A percentile compares a stretch with the other conserved stretches of the same genome.
phyloP scores from a whole-genome alignment of 1,140 invertebrate genomes.

The Nebria ingens region DNA sequence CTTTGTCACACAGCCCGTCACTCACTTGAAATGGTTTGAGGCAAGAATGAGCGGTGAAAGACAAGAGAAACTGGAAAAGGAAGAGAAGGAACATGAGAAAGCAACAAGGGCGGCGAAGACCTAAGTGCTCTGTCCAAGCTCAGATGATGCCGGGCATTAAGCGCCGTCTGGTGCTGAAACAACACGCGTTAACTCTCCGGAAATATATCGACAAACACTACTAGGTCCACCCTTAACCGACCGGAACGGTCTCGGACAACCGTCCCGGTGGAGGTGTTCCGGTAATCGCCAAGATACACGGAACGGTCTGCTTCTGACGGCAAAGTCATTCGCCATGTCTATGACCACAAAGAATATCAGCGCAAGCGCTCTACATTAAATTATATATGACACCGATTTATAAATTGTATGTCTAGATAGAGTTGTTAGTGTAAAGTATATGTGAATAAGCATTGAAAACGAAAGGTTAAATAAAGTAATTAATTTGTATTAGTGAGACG shows the following conservation, averaged over 20 bases:
- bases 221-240: neutral
- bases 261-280: neutral
- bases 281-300: neutral
- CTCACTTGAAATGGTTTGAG: no score
- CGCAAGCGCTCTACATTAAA: no score
- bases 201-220: slow-evolving; percentile 8
- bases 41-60: neutral
- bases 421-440: no score
- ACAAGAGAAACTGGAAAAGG: neutral
- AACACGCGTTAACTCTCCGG: slow-evolving; percentile 8
- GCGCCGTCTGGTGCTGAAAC: slow-evolving; percentile 2
- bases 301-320: neutral
- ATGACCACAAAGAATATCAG: no score
- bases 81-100: neutral
- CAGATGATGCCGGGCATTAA: neutral
- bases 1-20: no score
- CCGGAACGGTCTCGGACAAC: neutral
- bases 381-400: no score
- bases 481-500: no score
- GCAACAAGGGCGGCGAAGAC: neutral
- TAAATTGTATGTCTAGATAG: no score
- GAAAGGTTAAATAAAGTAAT: no score
- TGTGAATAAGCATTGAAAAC: no score
- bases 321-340: neutral
- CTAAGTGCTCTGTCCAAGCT: neutral